A percentile compares a stretch with the other conserved stretches of the same genome.
These are phyloP conservation scores for Tipula lateralis DNA, from an alignment of 2,888 invertebrate species.

Conservation along the genomic window DNA sequence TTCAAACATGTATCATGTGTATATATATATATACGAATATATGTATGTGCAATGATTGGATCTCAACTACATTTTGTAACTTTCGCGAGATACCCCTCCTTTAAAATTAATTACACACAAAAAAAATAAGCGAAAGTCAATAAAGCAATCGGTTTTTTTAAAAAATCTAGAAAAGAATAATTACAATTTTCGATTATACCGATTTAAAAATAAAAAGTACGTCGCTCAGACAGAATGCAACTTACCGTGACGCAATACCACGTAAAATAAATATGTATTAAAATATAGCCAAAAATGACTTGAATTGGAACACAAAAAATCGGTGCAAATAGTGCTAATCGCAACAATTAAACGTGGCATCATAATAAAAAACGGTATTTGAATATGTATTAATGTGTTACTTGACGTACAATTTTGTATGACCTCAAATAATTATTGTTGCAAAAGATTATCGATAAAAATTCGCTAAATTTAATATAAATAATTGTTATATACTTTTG, in stretches of 20 bases:
- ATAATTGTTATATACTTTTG: no score
- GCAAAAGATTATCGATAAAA: no score
- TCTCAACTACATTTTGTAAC: not conserved
- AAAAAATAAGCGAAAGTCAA: not conserved
- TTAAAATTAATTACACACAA: not conserved
- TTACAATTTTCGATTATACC: not conserved
- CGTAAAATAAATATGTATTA: not conserved
- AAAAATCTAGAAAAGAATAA: not conserved
- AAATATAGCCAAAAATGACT: not conserved
- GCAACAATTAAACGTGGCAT: not conserved
- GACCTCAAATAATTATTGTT: no score
- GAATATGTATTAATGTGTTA: not conserved
- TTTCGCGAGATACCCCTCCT: not conserved
- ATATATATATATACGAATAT: no score
- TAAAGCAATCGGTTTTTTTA: not conserved
- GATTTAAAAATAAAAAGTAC: not conserved
- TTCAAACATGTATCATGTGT: not conserved
- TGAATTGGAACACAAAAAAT: not conserved
- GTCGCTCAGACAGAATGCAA: not conserved
- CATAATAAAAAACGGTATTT: not conserved
- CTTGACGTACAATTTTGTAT: no score
- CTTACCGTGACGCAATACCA: not conserved
- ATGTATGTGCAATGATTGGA: not conserved
- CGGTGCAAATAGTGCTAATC: not conserved
- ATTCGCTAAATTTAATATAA: no score